Percentiles rank a stretch among this genome's conserved stretches.
phyloP scores from a whole-genome alignment of 2,113 vertebrate genomes.

The Copsychus sechellarum region DNA sequence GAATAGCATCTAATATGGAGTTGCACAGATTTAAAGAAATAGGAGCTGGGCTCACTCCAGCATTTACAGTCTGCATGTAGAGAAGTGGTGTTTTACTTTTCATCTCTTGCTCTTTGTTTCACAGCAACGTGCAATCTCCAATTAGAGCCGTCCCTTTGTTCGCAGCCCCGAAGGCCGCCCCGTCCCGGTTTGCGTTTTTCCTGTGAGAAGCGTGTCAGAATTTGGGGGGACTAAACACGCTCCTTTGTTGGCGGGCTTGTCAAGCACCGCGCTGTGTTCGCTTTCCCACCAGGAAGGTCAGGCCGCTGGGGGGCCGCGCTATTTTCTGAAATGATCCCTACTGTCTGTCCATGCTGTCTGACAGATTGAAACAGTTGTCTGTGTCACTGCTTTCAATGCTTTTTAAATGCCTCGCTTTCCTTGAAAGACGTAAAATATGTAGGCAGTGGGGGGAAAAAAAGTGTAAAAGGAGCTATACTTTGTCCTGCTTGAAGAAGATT shows the following conservation, averaged over 20 bases:
- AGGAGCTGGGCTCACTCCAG: not conserved
- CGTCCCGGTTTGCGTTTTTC: slow-evolving; percentile 54
- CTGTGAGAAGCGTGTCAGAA: slow-evolving; percentile 79
- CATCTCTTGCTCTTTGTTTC: not conserved
- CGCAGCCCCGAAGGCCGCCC: not conserved
- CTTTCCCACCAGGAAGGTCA: slow-evolving; percentile 85
- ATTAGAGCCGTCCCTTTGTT: slow-evolving; percentile 59
- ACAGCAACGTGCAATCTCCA: not conserved
- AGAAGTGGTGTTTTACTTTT: not conserved
- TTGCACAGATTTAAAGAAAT: not conserved
- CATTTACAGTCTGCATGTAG: fast-evolving
- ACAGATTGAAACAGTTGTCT: slow-evolving; percentile 82
- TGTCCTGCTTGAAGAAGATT: not conserved
- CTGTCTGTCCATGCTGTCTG: slow-evolving; percentile 76
- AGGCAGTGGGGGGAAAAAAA: not conserved
- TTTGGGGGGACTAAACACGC: slow-evolving; percentile 70
- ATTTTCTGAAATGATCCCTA: slow-evolving; percentile 75
- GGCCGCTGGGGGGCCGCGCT: slow-evolving; percentile 70
- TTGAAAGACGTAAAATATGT: slow-evolving; percentile 39
- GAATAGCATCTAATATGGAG: not conserved
- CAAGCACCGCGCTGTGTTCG: slow-evolving; percentile 62
- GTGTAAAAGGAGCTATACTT: not conserved
- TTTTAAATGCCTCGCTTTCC: slow-evolving; percentile 66
- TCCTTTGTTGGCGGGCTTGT: slow-evolving; percentile 80
- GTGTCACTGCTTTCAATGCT: slow-evolving; percentile 69